Conservation (phyloP, 2,888 invertebrate genomes). For the Drosophila melanosoma region DNA sequence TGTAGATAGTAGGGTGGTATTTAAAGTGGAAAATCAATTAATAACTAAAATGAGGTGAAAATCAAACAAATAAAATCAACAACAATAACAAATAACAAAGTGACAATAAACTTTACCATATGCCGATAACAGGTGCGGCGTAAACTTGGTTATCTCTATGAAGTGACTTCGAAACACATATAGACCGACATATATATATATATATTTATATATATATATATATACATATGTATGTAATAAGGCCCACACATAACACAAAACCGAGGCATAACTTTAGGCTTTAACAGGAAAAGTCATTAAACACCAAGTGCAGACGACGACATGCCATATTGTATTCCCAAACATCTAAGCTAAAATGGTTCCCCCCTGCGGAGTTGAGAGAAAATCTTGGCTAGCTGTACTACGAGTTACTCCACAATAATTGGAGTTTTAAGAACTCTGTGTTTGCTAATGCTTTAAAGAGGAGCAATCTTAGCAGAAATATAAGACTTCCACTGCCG, state of each 20-base stretch:
- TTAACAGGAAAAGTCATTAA: conserved; percentile 52
- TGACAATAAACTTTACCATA: conserved; percentile 71
- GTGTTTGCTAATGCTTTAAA: neutral
- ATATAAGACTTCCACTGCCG: neutral
- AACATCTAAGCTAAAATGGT: conserved; percentile 25
- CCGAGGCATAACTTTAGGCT: conserved; percentile 75
- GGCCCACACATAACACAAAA: conserved; percentile 39
- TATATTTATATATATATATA: neutral
- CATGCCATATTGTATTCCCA: conserved; percentile 8
- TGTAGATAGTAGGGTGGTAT: conserved; percentile 3
- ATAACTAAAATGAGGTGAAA: conserved; percentile 65
- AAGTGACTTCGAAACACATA: conserved; percentile 6
- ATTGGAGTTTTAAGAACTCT: neutral
- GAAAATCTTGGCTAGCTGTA: neutral
- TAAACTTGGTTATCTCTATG: conserved; percentile 55
- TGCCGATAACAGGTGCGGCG: conserved; percentile 63
- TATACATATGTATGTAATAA: neutral
- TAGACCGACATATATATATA: neutral
- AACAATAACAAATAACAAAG: conserved; percentile 30
- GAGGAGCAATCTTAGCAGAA: neutral
- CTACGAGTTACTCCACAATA: conserved; percentile 6
- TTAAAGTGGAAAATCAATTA: conserved; percentile 74
- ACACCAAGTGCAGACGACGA: conserved; percentile 23
- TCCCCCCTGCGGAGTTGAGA: conserved; percentile 3
- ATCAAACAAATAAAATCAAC: conserved; percentile 68